Conservation (phyloP, 2,797 vertebrate species). For the Mionectes olivaceus region DNA sequence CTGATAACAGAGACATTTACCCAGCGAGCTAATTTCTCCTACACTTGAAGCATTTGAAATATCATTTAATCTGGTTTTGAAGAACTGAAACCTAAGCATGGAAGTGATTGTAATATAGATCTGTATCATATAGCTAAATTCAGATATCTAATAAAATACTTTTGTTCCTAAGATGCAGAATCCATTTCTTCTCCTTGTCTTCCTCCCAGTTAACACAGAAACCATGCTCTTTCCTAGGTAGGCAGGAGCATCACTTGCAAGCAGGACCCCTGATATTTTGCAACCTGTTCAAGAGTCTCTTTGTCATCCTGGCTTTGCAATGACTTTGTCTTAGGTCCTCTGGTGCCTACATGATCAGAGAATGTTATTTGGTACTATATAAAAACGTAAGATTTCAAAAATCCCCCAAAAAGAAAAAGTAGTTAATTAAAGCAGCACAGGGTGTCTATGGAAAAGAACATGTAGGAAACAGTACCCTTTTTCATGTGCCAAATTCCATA, state of each 20-base stretch:
- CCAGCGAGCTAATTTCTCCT: neutral
- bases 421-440: neutral
- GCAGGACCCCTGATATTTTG: neutral
- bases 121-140: neutral
- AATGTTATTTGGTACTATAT: neutral
- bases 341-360: neutral
- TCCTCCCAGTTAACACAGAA: neutral
- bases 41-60: neutral
- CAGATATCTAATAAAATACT: neutral
- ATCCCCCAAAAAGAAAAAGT: neutral
- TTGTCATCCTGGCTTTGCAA: neutral
- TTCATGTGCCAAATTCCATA: neutral
- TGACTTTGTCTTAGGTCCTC: neutral
- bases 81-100: neutral
- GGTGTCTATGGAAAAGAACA: neutral
- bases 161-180: neutral
- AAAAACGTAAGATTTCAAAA: neutral
- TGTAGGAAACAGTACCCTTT: neutral
- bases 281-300: neutral
- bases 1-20: neutral
- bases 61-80: neutral
- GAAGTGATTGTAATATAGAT: neutral
- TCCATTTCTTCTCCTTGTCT: neutral
- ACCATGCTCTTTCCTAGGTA: accelerated
- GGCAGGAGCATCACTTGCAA: accelerated